Conservation (phyloP, 2,797 vertebrate species). For the Adelosebastes latens region DNA sequence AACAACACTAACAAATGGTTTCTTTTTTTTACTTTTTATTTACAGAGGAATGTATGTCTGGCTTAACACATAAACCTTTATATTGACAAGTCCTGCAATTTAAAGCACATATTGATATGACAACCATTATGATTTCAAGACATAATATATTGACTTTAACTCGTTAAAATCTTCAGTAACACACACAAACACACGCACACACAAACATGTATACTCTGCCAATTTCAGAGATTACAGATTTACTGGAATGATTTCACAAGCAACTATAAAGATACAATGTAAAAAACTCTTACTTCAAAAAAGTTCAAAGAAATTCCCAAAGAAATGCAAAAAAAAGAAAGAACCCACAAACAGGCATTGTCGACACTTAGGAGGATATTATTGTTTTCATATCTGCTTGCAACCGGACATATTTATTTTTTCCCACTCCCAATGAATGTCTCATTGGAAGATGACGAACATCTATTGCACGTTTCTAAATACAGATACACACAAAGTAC, state of each 20-base stretch:
- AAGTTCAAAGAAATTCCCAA: slow-evolving; percentile 78
- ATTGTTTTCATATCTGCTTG: slow-evolving; percentile 84
- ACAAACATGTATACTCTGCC: slow-evolving; percentile 83
- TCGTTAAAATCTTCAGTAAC: slow-evolving; percentile 81
- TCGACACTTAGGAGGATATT: slow-evolving; percentile 85
- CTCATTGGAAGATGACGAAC: slow-evolving; percentile 85
- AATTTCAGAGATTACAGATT: slow-evolving; percentile 79
- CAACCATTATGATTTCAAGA: slow-evolving; percentile 86
- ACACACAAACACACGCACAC: slow-evolving; percentile 69
- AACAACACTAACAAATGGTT: slow-evolving; percentile 35
- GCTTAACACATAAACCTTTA: slow-evolving; percentile 85
- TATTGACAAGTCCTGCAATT: slow-evolving; percentile 85
- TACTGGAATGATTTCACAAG: slow-evolving; percentile 88
- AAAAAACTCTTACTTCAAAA: slow-evolving; percentile 87
- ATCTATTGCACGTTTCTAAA: slow-evolving; percentile 86
- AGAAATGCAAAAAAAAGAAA: slow-evolving; percentile 71
- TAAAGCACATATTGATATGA: slow-evolving; percentile 86
- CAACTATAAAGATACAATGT: slow-evolving; percentile 89
- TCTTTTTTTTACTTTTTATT: slow-evolving; percentile 83
- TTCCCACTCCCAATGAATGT: slow-evolving; percentile 79
- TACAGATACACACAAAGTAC: slow-evolving; percentile 84
- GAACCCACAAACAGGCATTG: slow-evolving; percentile 85
- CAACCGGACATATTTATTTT: slow-evolving; percentile 77
- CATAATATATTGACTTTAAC: slow-evolving; percentile 83
- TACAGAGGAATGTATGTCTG: slow-evolving; percentile 86